Evolutionary conservation across 2,797 vertebrate species (phyloP).

Genomic region (Margarornis squamiger): DNA sequence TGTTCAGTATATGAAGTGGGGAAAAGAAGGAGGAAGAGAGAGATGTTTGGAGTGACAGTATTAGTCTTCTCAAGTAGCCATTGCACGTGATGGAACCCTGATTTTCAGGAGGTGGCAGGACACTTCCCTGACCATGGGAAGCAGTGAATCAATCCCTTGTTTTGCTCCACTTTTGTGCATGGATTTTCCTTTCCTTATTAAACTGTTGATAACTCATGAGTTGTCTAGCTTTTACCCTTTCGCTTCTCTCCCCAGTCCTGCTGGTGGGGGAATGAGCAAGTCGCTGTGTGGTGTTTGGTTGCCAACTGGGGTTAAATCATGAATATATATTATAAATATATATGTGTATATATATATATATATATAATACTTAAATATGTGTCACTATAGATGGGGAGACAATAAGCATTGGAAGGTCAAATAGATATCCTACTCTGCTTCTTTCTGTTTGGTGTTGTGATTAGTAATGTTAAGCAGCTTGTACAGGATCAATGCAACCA

Average conservation of each 20-base stretch:
- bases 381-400: not conserved
- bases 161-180: accelerated
- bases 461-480: not conserved
- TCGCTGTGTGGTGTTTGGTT: accelerated
- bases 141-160: not conserved
- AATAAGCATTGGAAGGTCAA: not conserved
- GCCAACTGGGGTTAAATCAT: not conserved
- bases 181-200: not conserved
- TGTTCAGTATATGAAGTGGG: not conserved
- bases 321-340: no score
- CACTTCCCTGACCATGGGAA: not conserved
- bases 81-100: accelerated
- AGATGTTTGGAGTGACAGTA: not conserved
- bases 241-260: not conserved
- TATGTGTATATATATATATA: not conserved
- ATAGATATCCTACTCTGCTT: not conserved
- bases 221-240: not conserved
- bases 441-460: not conserved
- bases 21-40: not conserved
- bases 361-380: not conserved
- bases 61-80: not conserved
- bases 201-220: not conserved
- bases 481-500: not conserved
- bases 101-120: not conserved
- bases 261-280: not conserved